Conservation (phyloP, 2,113 vertebrate genomes). For the Piprites chloris region DNA sequence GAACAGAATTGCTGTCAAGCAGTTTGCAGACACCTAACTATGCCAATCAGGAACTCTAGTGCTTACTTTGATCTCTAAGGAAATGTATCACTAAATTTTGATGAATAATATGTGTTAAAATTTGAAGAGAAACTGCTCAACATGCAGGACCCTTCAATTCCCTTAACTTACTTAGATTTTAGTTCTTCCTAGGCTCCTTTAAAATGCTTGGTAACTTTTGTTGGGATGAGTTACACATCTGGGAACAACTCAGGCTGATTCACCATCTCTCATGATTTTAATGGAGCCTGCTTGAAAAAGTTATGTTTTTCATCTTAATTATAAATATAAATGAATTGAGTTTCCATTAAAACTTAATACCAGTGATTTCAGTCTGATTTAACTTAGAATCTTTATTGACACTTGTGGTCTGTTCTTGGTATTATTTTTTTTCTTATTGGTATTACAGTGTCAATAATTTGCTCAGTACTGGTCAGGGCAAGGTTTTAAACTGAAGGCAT, state of each 20-base stretch:
- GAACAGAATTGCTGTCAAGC: neutral
- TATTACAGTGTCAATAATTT: constrained; percentile 50
- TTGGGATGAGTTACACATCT: neutral
- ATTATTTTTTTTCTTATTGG: constrained; percentile 39
- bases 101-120: neutral
- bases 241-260: constrained; percentile 2
- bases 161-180: neutral
- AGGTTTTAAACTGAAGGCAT: constrained; percentile 43
- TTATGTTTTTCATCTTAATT: constrained; percentile 51
- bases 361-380: constrained; percentile 68
- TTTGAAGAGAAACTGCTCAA: neutral
- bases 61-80: neutral
- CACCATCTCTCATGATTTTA: neutral
- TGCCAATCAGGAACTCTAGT: fast-evolving
- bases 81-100: neutral
- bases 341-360: constrained; percentile 64
- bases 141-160: neutral
- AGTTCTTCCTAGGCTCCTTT: neutral
- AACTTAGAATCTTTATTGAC: constrained; percentile 60
- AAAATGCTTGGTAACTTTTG: neutral
- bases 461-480: constrained; percentile 54
- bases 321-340: constrained; percentile 52
- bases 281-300: constrained; percentile 51
- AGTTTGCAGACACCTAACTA: neutral
- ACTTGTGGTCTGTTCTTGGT: constrained; percentile 15